Evolutionary conservation across 2,888 invertebrate genomes (phyloP), one percentile per base, ranked within the genome.

Genomic region (Polylopha cassiicola): DNA sequence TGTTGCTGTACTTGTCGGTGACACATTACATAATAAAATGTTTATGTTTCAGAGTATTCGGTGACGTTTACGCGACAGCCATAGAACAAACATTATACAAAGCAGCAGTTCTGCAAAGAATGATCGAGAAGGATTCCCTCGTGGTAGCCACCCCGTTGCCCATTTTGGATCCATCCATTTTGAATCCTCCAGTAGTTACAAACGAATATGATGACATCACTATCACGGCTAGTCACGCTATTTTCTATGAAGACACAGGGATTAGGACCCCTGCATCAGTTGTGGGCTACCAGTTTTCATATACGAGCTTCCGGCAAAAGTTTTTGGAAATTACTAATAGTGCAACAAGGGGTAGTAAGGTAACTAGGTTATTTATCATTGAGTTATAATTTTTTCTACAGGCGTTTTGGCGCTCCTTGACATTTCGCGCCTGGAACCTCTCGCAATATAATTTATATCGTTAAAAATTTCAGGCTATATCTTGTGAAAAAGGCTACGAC

Each of bases 61-160:
- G 94, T 5, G 93, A 94, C 55, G 72, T 87, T 28, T 91, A 95
- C 62, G 88, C 65, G 30, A 88, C 89, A 34, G 92, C 95, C 0
- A 93, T 95, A 13, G 95, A 97, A 65, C 95, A 96, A 70, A 90
- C 93, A 0, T 97, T 95, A 95, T 97, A 97, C 67, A 93, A 93
- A 67, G 92, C 94, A 46, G 95, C 97, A 0, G 94, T 97, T 3
- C 87, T 96, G 24, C 95, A 95, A 58, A 92, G 95, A 65, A 89
- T 91, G 61, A 88, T 91, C 24, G 92, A 94, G 57, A 87, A 89
- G 4, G 90, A 93, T 20, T 91, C 93, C 1, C 89, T 94, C 57
- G 94, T 95, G 0, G 91, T 92, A 57, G 90, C 93, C 1, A 91
- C 95, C 0, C 92, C 92, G 1, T 89, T 93, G 49, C 82, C 81